These are phyloP conservation scores for Calyptommatus sinebrachiatus DNA, from an alignment of 2,113 vertebrate genomes.

Conservation along the genomic window DNA sequence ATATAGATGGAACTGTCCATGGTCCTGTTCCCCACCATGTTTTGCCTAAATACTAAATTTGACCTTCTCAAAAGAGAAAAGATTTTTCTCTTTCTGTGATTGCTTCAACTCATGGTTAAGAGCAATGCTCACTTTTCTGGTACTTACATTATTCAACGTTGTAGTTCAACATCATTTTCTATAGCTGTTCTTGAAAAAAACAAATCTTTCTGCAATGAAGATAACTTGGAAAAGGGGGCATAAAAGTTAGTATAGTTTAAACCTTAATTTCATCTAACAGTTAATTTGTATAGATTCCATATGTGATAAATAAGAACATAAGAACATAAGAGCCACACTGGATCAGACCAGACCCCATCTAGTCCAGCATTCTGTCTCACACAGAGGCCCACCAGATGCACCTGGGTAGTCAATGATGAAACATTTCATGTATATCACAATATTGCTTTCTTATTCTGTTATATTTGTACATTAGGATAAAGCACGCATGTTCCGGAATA, in stretches of 20 bases:
- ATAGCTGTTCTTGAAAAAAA: neutral
- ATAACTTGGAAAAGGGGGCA: neutral
- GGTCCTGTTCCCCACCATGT: neutral
- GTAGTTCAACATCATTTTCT: neutral
- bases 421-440: too few relatives aligned
- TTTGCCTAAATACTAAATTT: neutral
- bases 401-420: too few relatives aligned
- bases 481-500: too few relatives aligned
- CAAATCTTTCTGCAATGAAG: neutral
- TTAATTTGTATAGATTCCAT: neutral
- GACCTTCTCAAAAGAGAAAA: neutral
- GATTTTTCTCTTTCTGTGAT: neutral
- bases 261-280: neutral
- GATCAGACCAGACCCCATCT: too few relatives aligned
- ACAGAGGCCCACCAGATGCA: too few relatives aligned
- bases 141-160: neutral
- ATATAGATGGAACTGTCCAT: too few relatives aligned
- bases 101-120: neutral
- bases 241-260: neutral
- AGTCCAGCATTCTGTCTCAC: too few relatives aligned
- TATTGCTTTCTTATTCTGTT: too few relatives aligned
- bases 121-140: neutral
- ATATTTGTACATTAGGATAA: too few relatives aligned
- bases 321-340: too few relatives aligned
- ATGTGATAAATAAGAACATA: too few relatives aligned